Evolutionary conservation across 1,140 invertebrate genomes (phyloP).

Genomic region (Drosophila tropicalis): DNA sequence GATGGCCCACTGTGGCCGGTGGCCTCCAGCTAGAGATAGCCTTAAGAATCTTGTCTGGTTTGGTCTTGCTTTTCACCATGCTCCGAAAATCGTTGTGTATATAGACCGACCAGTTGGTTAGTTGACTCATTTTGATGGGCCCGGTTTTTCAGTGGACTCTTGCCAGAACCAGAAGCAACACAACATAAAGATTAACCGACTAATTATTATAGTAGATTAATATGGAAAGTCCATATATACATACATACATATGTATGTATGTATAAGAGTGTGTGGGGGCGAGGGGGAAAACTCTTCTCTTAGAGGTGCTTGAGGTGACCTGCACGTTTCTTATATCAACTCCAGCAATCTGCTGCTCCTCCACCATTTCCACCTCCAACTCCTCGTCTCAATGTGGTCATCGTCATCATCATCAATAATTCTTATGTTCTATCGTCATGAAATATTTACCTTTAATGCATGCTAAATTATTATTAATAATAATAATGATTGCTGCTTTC

Average conservation of each 20-base stretch:
- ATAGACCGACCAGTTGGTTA: slow-evolving; percentile 63
- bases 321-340: slow-evolving; percentile 9
- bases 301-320: neutral
- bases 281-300: too few relatives aligned
- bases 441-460: slow-evolving; percentile 52
- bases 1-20: neutral
- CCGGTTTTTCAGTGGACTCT: slow-evolving; percentile 28
- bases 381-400: neutral
- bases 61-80: slow-evolving; percentile 65
- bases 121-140: slow-evolving; percentile 63
- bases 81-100: slow-evolving; percentile 37
- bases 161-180: neutral
- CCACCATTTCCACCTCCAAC: neutral
- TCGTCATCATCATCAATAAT: slow-evolving; percentile 17
- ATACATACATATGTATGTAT: too few relatives aligned
- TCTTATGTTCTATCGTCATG: slow-evolving; percentile 54
- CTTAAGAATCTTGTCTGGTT: slow-evolving; percentile 28
- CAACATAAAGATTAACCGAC: neutral
- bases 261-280: too few relatives aligned
- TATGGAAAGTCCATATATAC: too few relatives aligned
- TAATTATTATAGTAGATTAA: neutral
- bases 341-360: neutral
- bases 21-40: neutral
- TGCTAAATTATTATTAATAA: slow-evolving; percentile 71
- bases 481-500: slow-evolving; percentile 50